Percentiles rank a stretch among this genome's conserved stretches.
These are phyloP conservation scores for Hylomyscus alleni DNA, from an alignment of 2,797 vertebrate genomes.

Conservation along the genomic window DNA sequence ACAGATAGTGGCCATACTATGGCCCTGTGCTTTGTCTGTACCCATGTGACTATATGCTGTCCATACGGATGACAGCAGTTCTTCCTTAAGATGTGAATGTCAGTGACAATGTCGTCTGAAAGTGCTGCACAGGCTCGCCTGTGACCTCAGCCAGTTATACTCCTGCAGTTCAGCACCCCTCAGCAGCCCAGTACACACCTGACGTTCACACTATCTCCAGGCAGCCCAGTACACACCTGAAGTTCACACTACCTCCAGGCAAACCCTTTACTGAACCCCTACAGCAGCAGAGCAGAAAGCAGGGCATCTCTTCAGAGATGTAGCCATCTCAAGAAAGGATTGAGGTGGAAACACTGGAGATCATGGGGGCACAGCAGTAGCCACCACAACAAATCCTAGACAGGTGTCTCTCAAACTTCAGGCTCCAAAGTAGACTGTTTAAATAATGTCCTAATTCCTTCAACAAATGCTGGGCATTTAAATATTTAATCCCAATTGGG, in stretches of 20 bases:
- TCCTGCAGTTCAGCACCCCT: background rate
- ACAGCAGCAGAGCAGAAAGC: background rate
- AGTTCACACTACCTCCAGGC: accelerated
- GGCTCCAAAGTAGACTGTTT: background rate
- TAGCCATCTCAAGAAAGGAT: accelerated
- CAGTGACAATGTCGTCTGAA: background rate
- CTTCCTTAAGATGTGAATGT: background rate
- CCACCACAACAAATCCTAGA: background rate
- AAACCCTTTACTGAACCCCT: accelerated
- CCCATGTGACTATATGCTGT: background rate
- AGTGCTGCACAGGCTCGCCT: background rate
- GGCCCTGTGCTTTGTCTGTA: no score
- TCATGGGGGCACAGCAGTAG: background rate
- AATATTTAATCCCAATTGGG: background rate
- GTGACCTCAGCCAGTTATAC: background rate
- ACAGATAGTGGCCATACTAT: accelerated
- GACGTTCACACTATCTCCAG: background rate
- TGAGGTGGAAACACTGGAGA: no score
- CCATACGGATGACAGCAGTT: accelerated
- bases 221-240: background rate
- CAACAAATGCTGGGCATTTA: background rate
- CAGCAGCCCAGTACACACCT: background rate
- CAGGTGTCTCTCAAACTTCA: no score
- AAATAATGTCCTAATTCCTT: background rate
- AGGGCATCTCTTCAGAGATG: accelerated